Evolutionary conservation across 1,140 invertebrate genomes (phyloP), one percentile per base, ranked within the genome.

Genomic region (Aphaenogaster rudis): DNA sequence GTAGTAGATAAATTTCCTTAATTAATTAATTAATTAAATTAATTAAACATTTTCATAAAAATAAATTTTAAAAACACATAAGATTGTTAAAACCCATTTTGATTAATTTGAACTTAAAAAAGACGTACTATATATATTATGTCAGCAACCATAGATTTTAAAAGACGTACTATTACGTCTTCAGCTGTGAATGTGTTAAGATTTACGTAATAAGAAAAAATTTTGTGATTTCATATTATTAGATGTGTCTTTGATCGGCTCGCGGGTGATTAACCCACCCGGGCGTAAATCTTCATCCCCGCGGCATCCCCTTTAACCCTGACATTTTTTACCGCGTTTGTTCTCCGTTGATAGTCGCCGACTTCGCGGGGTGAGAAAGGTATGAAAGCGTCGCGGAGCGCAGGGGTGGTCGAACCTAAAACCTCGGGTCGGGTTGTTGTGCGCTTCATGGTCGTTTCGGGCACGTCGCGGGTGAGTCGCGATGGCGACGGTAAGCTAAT

Each of bases 401-500:
- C 21, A 33, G 42, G 39, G 80, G 28, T 54, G 64, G 13, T 28
- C 80, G 52, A 82, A 45, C 28, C 52, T 33, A 61, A 74, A 74
- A 48, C 54, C 66, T 36, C 39, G 79, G 28, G 39, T 71, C 52
- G 76, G n/a, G 28, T 39, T 66, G 28, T 39, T 66, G 85, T 63
- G 15, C 76, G 76, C 57, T 45, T 48, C 42, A 17, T 2, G 72
- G 72, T 63, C 42, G 82, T 67, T 59, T 33, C 33, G 52, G 85
- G 54, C 36, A 61, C 54, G n/a, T 91, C 89, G 88, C 80, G 21
- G 42, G n/a, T 17, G 80, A 82, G 80, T 82, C 69, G 78, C 88
- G 86, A 87, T 91, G 88, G 79, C 89, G 89, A 90, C 90, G 92
- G 92, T 93, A 94, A 95, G 94, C 94, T 95, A 95, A 95, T 95